Evolutionary conservation across 2,888 invertebrate species (phyloP).

Genomic region (Luffia ferchaultella): DNA sequence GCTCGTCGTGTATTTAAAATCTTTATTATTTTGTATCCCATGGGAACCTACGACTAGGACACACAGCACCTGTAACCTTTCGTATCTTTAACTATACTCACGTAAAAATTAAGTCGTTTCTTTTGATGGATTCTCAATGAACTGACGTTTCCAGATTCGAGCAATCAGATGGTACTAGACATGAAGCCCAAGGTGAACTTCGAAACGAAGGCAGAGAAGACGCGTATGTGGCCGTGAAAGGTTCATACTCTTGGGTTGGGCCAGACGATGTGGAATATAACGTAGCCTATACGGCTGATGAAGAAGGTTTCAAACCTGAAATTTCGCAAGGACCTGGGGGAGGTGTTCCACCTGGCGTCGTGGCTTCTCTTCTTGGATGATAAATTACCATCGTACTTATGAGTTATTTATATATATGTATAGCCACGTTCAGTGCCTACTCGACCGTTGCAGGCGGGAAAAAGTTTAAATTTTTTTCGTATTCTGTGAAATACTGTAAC

Average conservation of each 20-base stretch:
- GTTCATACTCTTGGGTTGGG: conserved; percentile 39
- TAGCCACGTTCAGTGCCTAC: too few species aligned
- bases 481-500: too few species aligned
- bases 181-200: conserved; percentile 53
- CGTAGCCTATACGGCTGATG: conserved; percentile 50
- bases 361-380: conserved; percentile 41
- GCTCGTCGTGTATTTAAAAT: too few species aligned
- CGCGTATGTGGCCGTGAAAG: conserved; percentile 43
- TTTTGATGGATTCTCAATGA: too few species aligned
- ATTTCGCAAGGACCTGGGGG: conserved; percentile 11
- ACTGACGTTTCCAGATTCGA: conserved; percentile 48
- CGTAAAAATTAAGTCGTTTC: too few species aligned
- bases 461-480: too few species aligned
- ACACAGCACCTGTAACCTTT: too few species aligned
- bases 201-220: conserved; percentile 59
- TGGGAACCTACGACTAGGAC: too few species aligned
- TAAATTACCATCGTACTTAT: background rate
- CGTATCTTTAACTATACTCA: too few species aligned
- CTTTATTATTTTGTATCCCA: too few species aligned
- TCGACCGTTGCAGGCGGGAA: too few species aligned
- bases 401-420: too few species aligned
- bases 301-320: conserved; percentile 47
- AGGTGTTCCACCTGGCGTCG: conserved; percentile 30
- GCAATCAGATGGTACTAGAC: conserved; percentile 58
- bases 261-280: conserved; percentile 48